Conservation (phyloP, 2,113 vertebrate genomes). For the Eptesicus fuscus region DNA sequence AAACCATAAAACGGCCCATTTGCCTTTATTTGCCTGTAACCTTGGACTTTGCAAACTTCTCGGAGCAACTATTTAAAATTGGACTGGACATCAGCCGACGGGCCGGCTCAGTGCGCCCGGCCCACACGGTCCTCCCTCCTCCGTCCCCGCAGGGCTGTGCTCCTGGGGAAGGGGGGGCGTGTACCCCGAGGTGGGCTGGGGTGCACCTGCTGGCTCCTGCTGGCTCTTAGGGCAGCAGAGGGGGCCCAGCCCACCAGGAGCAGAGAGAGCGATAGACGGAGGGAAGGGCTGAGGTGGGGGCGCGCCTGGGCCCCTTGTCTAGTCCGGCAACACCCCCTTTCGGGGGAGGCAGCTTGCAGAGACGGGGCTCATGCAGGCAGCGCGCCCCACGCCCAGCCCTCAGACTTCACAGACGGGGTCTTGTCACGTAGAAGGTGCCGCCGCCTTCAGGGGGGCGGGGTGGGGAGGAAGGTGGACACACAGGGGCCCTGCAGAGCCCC, state of each 20-base stretch:
- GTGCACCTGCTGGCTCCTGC: accelerated
- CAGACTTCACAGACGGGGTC: no score
- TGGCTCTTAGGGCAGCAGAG: no score
- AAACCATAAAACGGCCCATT: conserved; percentile 76
- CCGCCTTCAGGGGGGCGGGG: no score
- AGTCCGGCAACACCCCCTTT: not conserved
- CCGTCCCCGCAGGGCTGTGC: accelerated
- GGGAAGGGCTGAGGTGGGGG: accelerated
- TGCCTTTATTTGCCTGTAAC: conserved; percentile 75
- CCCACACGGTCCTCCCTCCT: accelerated
- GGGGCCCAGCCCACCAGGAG: accelerated
- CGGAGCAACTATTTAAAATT: conserved; percentile 29
- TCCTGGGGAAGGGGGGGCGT: accelerated
- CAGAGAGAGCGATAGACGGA: not conserved
- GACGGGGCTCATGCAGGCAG: no score
- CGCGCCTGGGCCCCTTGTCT: not conserved
- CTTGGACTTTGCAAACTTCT: conserved; percentile 64
- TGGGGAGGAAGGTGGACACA: no score
- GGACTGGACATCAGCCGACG: not conserved
- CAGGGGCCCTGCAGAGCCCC: no score
- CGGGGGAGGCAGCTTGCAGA: no score
- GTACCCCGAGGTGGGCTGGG: accelerated
- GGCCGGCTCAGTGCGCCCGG: not conserved
- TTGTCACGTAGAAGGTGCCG: no score
- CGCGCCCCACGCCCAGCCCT: no score